These are phyloP conservation scores for Plotosus lineatus DNA, from an alignment of 2,113 vertebrate genomes.

Conservation along the genomic window DNA sequence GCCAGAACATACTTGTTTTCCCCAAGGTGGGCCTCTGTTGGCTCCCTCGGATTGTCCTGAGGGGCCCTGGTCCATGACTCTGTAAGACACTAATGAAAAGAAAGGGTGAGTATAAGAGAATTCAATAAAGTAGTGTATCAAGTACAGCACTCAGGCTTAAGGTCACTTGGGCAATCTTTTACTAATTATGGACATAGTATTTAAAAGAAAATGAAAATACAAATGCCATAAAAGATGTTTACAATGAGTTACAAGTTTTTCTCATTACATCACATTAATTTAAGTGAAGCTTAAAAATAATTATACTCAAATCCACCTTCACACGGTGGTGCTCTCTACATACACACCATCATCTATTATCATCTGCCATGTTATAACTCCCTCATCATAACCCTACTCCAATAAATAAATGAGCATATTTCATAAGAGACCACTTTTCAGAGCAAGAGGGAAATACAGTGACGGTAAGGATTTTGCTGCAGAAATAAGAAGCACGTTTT, in stretches of 20 bases:
- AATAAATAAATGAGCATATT: no score
- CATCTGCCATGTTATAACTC: neutral
- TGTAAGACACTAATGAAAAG: conserved; percentile 70
- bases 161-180: conserved; percentile 58
- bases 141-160: conserved; percentile 69
- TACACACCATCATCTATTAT: neutral
- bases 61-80: conserved; percentile 67
- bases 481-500: no score
- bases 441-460: no score
- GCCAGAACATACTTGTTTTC: conserved; percentile 53
- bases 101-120: conserved; percentile 64
- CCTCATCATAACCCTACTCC: no score
- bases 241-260: neutral
- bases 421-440: no score
- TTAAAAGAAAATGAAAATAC: neutral
- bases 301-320: neutral
- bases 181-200: neutral
- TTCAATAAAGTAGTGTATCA: conserved; percentile 74
- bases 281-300: neutral
- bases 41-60: conserved; percentile 51
- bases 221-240: neutral
- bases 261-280: neutral
- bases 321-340: neutral
- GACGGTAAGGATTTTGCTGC: no score
- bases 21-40: conserved; percentile 56